Percentiles rank a stretch among this genome's conserved stretches.
phyloP scores from a whole-genome alignment of 2,797 vertebrate species.

The Danio choprae region DNA sequence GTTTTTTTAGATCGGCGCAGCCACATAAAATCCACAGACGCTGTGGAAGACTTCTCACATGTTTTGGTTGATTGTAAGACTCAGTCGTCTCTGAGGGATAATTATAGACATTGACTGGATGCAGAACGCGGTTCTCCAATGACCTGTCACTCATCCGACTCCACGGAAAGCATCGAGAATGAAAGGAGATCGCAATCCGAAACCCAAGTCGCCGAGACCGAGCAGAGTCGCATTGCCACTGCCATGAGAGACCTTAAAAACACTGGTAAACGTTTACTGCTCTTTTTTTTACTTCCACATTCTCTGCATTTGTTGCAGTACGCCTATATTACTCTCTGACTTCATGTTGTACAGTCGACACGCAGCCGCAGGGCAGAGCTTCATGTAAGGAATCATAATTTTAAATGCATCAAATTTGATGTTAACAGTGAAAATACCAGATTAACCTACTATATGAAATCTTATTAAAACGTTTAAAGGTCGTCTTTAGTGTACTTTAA shows the following conservation, averaged over 20 bases:
- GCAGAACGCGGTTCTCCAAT: conserved; percentile 68
- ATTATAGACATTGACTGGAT: conserved; percentile 59
- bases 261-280: conserved; percentile 67
- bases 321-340: not conserved
- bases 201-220: conserved; percentile 67
- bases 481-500: not conserved
- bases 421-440: not conserved
- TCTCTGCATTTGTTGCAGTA: not conserved
- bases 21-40: conserved; percentile 26
- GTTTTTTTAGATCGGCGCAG: conserved; percentile 44
- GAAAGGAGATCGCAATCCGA: conserved; percentile 64
- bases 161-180: conserved; percentile 71
- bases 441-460: not conserved
- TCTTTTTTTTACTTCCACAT: not conserved
- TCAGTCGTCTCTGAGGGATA: conserved; percentile 30
- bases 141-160: conserved; percentile 81
- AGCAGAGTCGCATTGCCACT: conserved; percentile 71
- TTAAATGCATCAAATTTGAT: not conserved
- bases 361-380: not conserved
- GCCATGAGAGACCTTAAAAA: conserved; percentile 81
- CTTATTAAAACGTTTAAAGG: not conserved
- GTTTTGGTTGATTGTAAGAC: conserved; percentile 29
- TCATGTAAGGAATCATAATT: not conserved
- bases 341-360: not conserved
- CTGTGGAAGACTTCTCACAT: conserved; percentile 18